Conservation (phyloP, 1,140 invertebrate genomes). For the Dufourea novaeangliae region DNA sequence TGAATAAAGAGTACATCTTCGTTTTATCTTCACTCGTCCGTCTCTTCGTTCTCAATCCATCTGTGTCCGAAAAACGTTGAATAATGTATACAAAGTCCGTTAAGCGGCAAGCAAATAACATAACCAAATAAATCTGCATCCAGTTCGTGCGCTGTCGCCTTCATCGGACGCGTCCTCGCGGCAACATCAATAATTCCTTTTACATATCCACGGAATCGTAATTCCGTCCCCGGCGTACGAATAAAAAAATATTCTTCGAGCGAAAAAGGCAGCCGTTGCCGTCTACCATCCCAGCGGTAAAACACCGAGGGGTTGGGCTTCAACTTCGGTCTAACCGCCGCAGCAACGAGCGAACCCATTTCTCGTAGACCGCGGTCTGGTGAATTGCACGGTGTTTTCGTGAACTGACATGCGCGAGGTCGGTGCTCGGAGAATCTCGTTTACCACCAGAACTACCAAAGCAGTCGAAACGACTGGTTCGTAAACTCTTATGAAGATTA, state of each 20-base stretch:
- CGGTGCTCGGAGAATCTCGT: constrained; percentile 63
- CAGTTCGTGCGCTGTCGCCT: not conserved
- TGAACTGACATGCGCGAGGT: constrained; percentile 52
- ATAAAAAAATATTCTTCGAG: constrained; percentile 6
- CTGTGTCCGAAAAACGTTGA: too few species aligned
- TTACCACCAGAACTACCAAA: too few species aligned
- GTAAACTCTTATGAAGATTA: too few species aligned
- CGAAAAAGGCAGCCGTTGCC: not conserved
- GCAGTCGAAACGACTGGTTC: too few species aligned
- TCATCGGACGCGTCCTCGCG: not conserved
- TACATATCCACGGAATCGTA: constrained; percentile 2
- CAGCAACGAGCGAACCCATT: constrained; percentile 11
- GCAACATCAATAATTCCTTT: not conserved
- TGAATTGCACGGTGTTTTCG: constrained; percentile 38
- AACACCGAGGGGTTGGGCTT: not conserved
- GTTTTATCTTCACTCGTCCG: too few species aligned
- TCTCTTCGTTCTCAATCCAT: too few species aligned
- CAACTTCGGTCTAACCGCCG: constrained; percentile 19
- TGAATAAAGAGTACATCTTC: not conserved
- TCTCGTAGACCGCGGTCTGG: constrained; percentile 29
- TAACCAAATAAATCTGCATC: not conserved
- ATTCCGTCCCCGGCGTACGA: not conserved
- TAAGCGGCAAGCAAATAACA: too few species aligned
- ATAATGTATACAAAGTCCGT: too few species aligned
- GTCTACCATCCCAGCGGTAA: not conserved